Base-by-base conservation (phyloP, 2,888 invertebrate genomes). In the Eilema caniola region DNA sequence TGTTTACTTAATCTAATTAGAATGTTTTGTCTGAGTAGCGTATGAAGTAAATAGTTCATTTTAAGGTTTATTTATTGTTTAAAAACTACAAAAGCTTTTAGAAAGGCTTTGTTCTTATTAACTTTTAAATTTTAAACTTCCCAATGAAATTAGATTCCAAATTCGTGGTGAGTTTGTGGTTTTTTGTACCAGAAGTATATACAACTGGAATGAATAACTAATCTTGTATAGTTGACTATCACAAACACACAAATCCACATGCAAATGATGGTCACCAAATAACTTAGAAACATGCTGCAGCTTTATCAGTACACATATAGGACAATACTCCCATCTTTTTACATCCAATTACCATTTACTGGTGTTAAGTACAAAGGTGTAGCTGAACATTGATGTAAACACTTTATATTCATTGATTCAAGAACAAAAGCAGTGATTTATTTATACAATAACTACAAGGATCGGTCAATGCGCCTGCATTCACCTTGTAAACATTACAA, bases 401-500 rank as follows among this genome's bases (percentile, higher is more conserved):
- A 53, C 16, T 53, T 53, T 16, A 59, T 59, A 59, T 59, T 59
- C 25, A 28, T 59, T n/a, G 12, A 59, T 59, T 25, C 8, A 33
- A 33, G n/a, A 23, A 33, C 23, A 62, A 62, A 62, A 62, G 33
- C 33, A 62, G n/a, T 14, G 2, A 62, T 37, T n/a, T 62, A n/a
- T 33, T 14, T 5, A 59, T 24, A 47, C 23, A 23, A 7, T 24
- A 53, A 53, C 53, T 11, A 23, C 10, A 62, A 8, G 41, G 14
- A 61, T 24, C 53, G 24, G 62, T 31, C 24, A 67, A 20, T 23
- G 12, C 12, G 4, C 31, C 25, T 25, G 33, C 14, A 66, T 23
- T 62, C 66, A 66, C 56, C 61, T 66, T 66, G 69, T 37, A 70
- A 62, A n/a, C 23, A 28, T 20, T 37, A 65, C 61, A 65, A 56